Percentiles rank a stretch among this genome's conserved stretches.
Evolutionary conservation across 2,888 invertebrate genomes (phyloP).

Genomic region (Euzophera pinguis): DNA sequence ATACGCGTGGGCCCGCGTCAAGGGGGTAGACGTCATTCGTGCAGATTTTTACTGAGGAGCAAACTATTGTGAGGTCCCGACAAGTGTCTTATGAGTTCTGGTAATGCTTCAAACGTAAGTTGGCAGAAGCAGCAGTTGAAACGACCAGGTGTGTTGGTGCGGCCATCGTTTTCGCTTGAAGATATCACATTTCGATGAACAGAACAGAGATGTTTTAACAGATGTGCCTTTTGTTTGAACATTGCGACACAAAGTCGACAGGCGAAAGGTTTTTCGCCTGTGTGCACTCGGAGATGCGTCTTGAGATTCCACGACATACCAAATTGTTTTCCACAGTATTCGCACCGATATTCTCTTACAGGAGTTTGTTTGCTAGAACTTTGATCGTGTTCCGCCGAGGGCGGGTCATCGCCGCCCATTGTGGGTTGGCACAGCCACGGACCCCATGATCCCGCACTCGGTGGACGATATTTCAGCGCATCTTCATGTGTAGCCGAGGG

Average conservation of each 20-base stretch:
- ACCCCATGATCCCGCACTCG: constrained; percentile 86
- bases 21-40: constrained; percentile 80
- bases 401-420: constrained; percentile 76
- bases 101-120: constrained; percentile 90
- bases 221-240: constrained; percentile 95
- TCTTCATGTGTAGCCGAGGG: constrained; percentile 79
- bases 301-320: constrained; percentile 96
- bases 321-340: constrained; percentile 94
- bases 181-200: constrained; percentile 94
- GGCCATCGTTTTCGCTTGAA: constrained; percentile 86
- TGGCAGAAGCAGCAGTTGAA: constrained; percentile 95
- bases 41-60: constrained; percentile 91
- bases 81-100: constrained; percentile 91
- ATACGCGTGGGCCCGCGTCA: constrained; percentile 61
- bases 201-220: constrained; percentile 92
- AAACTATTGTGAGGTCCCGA: constrained; percentile 94
- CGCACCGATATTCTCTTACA: constrained; percentile 91
- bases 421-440: constrained; percentile 84
- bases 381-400: constrained; percentile 72
- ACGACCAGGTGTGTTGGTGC: constrained; percentile 81
- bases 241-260: constrained; percentile 93
- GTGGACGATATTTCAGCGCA: constrained; percentile 82
- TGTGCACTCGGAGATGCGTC: constrained; percentile 92
- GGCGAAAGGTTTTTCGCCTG: constrained; percentile 93
- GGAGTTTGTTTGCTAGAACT: constrained; percentile 81